phyloP scores from a whole-genome alignment of 35 echinoderm and acorn worm species.

The Diadema setosum region DNA sequence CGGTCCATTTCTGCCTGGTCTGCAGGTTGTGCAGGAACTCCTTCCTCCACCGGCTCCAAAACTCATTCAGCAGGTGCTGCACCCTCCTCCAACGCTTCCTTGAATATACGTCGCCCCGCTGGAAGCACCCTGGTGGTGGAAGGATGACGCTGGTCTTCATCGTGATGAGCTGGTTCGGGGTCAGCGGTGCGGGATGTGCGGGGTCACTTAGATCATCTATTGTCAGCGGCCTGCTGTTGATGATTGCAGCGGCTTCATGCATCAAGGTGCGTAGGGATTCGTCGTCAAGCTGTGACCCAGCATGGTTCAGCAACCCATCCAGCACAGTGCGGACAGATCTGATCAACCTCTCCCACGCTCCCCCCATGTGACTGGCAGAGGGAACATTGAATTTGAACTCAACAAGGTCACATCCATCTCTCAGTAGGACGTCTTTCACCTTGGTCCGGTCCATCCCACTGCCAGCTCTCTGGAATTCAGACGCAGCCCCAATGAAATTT shows the following conservation, averaged over 20 bases:
- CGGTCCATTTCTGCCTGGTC: constrained; percentile 30
- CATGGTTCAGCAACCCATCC: constrained; percentile 1
- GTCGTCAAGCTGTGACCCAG: constrained; percentile 49
- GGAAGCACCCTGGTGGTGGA: constrained; percentile 56
- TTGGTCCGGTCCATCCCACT: constrained; percentile 38
- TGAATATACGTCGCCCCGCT: constrained; percentile 34
- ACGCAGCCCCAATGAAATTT: constrained; percentile 63
- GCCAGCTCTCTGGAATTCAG: constrained; percentile 37
- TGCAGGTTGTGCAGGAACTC: constrained; percentile 63
- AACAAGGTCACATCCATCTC: constrained; percentile 24
- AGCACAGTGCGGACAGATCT: constrained; percentile 50
- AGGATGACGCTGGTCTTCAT: constrained; percentile 35
- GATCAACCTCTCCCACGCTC: constrained; percentile 61
- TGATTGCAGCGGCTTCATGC: constrained; percentile 45
- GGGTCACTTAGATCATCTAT: constrained; percentile 38
- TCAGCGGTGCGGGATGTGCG: constrained; percentile 39
- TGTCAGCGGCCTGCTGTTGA: constrained; percentile 60
- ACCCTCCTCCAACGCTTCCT: constrained; percentile 55
- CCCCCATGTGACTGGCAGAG: constrained; percentile 66
- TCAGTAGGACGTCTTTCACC: constrained; percentile 2
- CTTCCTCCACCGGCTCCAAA: constrained; percentile 63
- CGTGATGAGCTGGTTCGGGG: constrained; percentile 67
- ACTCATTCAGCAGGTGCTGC: constrained; percentile 59
- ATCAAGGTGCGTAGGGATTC: constrained; percentile 76
- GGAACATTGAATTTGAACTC: constrained; percentile 74